Evolutionary conservation across 1,140 invertebrate genomes (phyloP).

Genomic region (Apis florea): DNA sequence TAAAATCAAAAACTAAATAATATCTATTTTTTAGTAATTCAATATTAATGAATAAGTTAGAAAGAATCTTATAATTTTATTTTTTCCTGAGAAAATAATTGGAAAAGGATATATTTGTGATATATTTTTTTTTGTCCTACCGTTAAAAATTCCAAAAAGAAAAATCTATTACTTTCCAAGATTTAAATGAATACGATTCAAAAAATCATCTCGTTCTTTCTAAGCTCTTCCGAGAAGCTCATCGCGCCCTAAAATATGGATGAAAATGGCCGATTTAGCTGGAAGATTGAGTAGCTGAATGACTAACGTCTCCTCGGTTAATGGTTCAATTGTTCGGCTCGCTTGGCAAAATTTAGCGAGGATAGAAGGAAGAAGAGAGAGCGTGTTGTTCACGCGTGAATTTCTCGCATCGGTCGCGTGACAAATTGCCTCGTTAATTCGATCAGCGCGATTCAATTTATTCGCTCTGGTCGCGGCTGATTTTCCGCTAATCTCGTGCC

Average conservation of each 20-base stretch:
- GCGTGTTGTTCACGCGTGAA: conserved; percentile 22
- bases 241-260: neutral
- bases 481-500: conserved; percentile 13
- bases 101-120: no score
- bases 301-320: conserved; percentile 32
- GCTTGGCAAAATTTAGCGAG: conserved; percentile 39
- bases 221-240: neutral
- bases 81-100: neutral
- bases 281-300: conserved; percentile 29
- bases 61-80: neutral
- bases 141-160: neutral
- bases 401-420: conserved; percentile 39
- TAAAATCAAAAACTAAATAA: no score
- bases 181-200: neutral
- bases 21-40: no score
- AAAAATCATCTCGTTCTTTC: neutral
- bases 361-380: neutral
- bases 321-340: conserved; percentile 51
- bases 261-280: conserved; percentile 26
- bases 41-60: no score
- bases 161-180: neutral
- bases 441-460: conserved; percentile 34
- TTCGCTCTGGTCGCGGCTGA: conserved; percentile 1
- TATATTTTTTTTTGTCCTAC: neutral
- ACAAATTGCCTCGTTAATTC: conserved; percentile 44